Percentiles rank a stretch among this genome's conserved stretches.
phyloP scores from a whole-genome alignment of 2,113 vertebrate genomes.

The Furnarius figulus region DNA sequence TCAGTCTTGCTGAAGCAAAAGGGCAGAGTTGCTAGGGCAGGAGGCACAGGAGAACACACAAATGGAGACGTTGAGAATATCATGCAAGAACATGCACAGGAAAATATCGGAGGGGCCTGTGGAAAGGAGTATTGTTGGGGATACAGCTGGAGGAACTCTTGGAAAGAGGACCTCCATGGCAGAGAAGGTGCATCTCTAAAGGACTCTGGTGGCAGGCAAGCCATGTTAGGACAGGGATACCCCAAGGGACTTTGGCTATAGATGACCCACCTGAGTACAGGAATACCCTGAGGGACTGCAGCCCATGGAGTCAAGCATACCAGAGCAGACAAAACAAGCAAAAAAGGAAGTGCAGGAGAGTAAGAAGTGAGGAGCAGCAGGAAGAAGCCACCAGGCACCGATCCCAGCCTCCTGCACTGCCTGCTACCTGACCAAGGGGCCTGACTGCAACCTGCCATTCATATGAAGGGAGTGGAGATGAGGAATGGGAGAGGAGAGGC shows the following conservation, averaged over 20 bases:
- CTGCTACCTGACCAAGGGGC: accelerated
- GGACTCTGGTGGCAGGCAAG: accelerated
- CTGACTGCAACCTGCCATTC: not conserved
- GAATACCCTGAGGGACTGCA: not conserved
- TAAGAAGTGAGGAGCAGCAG: not conserved
- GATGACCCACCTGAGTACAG: no score
- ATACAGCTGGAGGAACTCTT: not conserved
- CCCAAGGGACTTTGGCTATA: not conserved
- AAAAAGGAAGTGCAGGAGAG: not conserved
- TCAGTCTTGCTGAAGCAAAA: not conserved
- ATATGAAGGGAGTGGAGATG: accelerated
- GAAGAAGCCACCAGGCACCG: not conserved
- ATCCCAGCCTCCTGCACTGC: accelerated
- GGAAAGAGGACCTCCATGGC: not conserved
- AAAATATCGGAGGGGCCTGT: not conserved
- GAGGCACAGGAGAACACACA: not conserved
- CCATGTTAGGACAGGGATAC: not conserved
- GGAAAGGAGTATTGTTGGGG: not conserved
- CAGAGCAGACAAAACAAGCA: not conserved
- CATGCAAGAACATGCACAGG: not conserved
- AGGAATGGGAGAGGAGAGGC: accelerated
- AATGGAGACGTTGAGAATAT: accelerated
- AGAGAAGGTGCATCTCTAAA: not conserved
- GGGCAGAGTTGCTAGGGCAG: accelerated
- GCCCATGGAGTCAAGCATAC: not conserved